Base-by-base conservation (phyloP, 2,888 invertebrate genomes). In the Acronicta aceris region DNA sequence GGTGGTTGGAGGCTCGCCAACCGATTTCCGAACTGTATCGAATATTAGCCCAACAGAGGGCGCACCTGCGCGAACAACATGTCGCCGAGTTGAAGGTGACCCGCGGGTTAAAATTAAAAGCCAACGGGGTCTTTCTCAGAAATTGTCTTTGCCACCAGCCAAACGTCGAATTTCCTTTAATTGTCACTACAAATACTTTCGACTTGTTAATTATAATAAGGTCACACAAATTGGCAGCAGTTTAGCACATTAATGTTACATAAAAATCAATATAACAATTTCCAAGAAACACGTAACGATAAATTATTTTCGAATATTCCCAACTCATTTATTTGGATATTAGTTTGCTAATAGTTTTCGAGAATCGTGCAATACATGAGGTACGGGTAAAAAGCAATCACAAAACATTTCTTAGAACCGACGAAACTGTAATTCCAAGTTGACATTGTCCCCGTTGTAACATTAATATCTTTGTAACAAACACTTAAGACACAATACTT, bases 1-100 rank as follows among this genome's bases (percentile, higher is more conserved):
- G 65, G 25, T 42, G 58, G 50, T 79, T 82, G 86, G 84, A 82
- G 61, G 51, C 43, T 27, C 57, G 81, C 81, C 82, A 81, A 71
- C 72, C 58, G 67, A 79, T 78, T 66, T 71, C 64, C 77, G 79
- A 81, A 73, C 65, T 56, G 61, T 59, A 74, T 67, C 63, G 74
- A 76, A 61, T 64, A 54, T 48, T 59, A 67, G 64, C 71, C 67
- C 65, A 62, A 38, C 55, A 75, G 78, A 76, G 76, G 78, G 75
- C 69, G 73, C 79, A 79, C 78, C 78, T 76, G 78, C 69, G 61
- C 66, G 46, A 36, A 52, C 62, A 52, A 63, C 51, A 68, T 55
- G 63, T 58, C 63, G 49, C 69, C 38, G 70, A 60, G 63, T 71
- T 77, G 71, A 80, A 79, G 81, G 81, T 80, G 79, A 76, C 79